Evolutionary conservation across 2,113 vertebrate genomes (phyloP), one percentile per base, ranked within the genome.

Genomic region (Sturnus vulgaris): DNA sequence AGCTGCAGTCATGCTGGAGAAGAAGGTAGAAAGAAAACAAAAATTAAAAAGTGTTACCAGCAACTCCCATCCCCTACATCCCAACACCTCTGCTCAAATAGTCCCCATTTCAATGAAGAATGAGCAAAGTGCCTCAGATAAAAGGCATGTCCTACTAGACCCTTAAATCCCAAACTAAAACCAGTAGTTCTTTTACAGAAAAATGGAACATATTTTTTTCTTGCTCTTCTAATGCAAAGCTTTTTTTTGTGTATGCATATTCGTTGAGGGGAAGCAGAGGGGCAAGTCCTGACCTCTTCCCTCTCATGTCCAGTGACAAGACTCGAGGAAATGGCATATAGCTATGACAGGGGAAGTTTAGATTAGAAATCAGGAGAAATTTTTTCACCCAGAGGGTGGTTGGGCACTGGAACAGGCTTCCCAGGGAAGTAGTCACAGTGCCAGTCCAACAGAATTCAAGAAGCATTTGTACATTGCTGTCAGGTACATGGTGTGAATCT

Each of bases 251-350:
- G 16, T 27, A 4, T n/a, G 20, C 14, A 23, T 24, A 24, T 70
- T 71, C 0, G 0, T 55, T 0, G 0, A 69, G 8, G 5, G 25
- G 25, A 68, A 47, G 14, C n/a, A 59, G n/a, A 82, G 24, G 30
- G 47, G 8, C 11, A 68, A 46, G 9, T 30, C 46, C 23, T 39
- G 53, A 47, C 15, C 20, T 82, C 30, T 68, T 61, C 55, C 47
- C 47, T 40, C 13, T 35, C 40, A n/a, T 19, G 47, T 40, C 20
- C 39, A 46, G 39, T 53, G 46, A 60, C 16, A 82, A 11, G 13
- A 76, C 47, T 35, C 0, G 0, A 82, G 78, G 24, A 82, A 40
- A 82, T 24, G 24, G n/a, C n/a, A 47, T 35, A 30, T 9, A 60
- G 11, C 13, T 68, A 28, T 40, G 40, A 13, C 14, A 75, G 24